phyloP scores from a whole-genome alignment of 2,113 vertebrate species.

The Rhinopithecus roxellana region DNA sequence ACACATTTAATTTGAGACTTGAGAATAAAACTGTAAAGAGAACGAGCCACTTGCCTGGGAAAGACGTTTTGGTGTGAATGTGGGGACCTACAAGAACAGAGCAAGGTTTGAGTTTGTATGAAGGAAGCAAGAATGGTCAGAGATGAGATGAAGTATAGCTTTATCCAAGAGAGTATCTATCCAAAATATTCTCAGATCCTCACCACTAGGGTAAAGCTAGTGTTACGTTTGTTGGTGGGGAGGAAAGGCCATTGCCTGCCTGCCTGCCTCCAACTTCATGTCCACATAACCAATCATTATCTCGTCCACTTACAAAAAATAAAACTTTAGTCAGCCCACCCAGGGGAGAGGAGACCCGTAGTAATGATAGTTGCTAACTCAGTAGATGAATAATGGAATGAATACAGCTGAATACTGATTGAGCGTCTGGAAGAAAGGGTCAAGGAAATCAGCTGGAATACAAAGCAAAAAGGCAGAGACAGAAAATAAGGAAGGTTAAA shows the following conservation, averaged over 20 bases:
- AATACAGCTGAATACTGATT: neutral
- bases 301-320: neutral
- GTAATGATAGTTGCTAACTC: neutral
- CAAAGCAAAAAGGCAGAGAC: neutral
- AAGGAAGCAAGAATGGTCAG: neutral
- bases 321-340: neutral
- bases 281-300: neutral
- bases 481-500: neutral
- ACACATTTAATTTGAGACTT: neutral
- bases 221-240: neutral
- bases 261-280: neutral
- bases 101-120: neutral
- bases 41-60: neutral
- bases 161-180: neutral
- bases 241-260: neutral
- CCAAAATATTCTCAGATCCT: neutral
- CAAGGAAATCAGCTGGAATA: neutral
- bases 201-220: neutral
- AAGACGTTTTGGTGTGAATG: neutral
- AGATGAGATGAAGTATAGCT: neutral
- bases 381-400: neutral
- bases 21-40: neutral
- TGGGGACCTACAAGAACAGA: neutral
- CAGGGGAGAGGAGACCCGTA: neutral
- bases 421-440: neutral